Base-by-base conservation (phyloP, 2,797 vertebrate species). In the Phaenicophaeus curvirostris region DNA sequence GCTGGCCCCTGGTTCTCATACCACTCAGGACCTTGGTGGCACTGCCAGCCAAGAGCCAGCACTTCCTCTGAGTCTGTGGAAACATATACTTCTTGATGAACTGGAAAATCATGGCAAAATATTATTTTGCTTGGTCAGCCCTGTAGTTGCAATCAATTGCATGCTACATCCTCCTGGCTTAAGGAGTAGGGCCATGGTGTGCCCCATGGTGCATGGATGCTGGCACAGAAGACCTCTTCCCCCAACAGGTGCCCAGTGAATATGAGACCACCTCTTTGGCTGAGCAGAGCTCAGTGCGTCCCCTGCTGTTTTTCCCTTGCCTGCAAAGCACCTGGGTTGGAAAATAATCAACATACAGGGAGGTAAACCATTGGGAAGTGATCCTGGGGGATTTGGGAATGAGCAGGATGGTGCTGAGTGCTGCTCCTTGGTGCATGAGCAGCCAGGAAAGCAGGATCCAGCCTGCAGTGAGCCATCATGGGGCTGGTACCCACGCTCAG, bases 391-490 rank as follows among this genome's bases (percentile, higher is more conserved):
- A 31, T 81, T 82, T 1, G 4, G 66, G 28, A 9, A 25, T 33
- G 74, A 57, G 6, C n/a, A 62, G 46, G 53, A 5, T 39, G 27
- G 25, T 84, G 17, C 31, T 54, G 61, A 90, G 59, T 67, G 27
- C 21, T 77, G 46, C 54, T 55, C 13, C 25, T 54, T 83, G 46
- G 41, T 69, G 51, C 53, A 51, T 1, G 1, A 91, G n/a, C 48
- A 81, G 24, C 37, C 9, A 28, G 73, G 28, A 66, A 54, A 24
- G 44, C 67, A 53, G 33, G 28, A 68, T 33, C 7, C 46, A 54
- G 15, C 7, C 46, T 35, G 37, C 35, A 25, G 27, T 1, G 2
- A 61, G 24, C 15, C 15, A 16, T 9, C 4, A 3, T 1, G 3
- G 46, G n/a, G 6, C 13, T 11, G 27, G 12, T 25, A 33, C 21